A percentile compares a stretch with the other conserved stretches of the same genome.
These are phyloP conservation scores for Delichon dasypus DNA, from an alignment of 2,797 vertebrate genomes.

Conservation along the genomic window DNA sequence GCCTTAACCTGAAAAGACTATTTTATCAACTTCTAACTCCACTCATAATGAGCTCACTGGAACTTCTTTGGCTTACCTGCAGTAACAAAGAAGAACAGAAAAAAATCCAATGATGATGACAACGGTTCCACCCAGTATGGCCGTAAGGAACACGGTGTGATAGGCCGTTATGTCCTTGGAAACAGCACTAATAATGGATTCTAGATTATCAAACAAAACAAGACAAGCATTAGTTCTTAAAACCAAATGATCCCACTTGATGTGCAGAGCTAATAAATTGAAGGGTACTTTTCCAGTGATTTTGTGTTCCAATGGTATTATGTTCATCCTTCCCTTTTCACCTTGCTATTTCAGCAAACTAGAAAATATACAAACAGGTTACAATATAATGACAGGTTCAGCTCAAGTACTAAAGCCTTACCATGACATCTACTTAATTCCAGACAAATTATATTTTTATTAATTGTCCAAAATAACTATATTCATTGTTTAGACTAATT, in stretches of 20 bases:
- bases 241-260: background rate
- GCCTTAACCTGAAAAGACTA: background rate
- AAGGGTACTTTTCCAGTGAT: background rate
- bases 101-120: slow-evolving; percentile 81
- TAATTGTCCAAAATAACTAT: background rate
- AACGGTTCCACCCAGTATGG: slow-evolving; percentile 82
- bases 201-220: slow-evolving; percentile 51
- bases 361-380: background rate
- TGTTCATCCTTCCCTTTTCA: background rate
- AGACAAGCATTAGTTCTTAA: background rate
- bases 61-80: slow-evolving; percentile 71
- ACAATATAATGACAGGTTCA: background rate
- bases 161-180: slow-evolving; percentile 81
- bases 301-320: background rate
- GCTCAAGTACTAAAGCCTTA: background rate
- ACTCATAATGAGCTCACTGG: background rate
- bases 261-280: background rate
- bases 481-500: background rate
- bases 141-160: slow-evolving; percentile 82
- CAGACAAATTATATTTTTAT: background rate
- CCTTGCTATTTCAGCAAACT: background rate
- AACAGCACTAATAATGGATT: slow-evolving; percentile 66
- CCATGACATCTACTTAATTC: background rate
- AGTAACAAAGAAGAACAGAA: slow-evolving; percentile 80
- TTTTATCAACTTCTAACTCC: background rate